Base-by-base conservation (phyloP, 2,888 invertebrate genomes). In the Phortica okadai region DNA sequence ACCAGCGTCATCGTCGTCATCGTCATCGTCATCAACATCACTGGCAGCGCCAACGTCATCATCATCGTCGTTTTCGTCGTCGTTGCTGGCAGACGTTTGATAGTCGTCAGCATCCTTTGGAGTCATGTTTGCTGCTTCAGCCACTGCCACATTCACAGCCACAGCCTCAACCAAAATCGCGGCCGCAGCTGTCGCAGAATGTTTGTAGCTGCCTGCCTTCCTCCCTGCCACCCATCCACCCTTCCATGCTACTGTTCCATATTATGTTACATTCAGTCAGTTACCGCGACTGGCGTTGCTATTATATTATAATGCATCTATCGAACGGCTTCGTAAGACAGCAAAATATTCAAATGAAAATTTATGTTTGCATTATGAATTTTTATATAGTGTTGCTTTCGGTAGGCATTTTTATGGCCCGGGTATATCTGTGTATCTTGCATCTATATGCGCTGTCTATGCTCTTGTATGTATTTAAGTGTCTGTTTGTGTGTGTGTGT, bases 341-440 rank as follows among this genome's bases (percentile, higher is more conserved):
- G 86, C 86, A 80, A 86, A 86, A 87, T 85, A 89, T 87, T 86
- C 83, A 89, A 90, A 90, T 90, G 90, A 89, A 89, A 89, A 90
- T 90, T 90, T 90, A 90, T 90, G 89, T 89, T 86, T 88, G 87
- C 87, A 85, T 86, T 89, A 89, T 88, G 89, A 89, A 88, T 88
- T 89, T 89, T 88, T 86, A 88, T 87, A 88, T 88, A 88, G 88
- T 89, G 88, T 87, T 83, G 83, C 83, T 81, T 78, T 81, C 79
- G 79, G 82, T 84, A 86, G 87, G 82, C 85, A 87, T 83, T 86
- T 70, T 87, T 85, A 79, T 81, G 81, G 84, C 82, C 41, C 84
- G 83, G 4, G n/a, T n/a, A 41, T 62, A 66, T 44, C 56, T 73
- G 56, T 42, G 33, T 59, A 3, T 59, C 59, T 59, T 67, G 67